Base-by-base conservation (phyloP, 1,140 invertebrate species). In the Drosophila orosa region DNA sequence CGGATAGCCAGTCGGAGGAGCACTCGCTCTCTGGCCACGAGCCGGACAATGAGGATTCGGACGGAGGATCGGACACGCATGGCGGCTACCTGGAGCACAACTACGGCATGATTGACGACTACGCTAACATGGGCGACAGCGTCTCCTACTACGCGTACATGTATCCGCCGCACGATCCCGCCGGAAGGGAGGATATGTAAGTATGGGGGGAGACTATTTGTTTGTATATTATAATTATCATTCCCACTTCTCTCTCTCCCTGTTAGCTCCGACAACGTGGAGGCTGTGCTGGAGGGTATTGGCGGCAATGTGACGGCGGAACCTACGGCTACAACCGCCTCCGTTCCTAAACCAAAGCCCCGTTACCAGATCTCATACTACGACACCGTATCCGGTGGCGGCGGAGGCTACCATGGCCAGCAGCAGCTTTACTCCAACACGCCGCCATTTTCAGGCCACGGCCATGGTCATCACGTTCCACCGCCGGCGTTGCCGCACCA, bases 1-100 rank as follows among this genome's bases (percentile, higher is more conserved):
- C 94, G 24, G 94, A 94, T 63, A 92, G 89, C 52, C 93, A 93
- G 67, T 93, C 93, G 13, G 92, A 92, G 17, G 92, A 92, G 52
- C 93, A 94, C 12, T 94, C 94, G 15, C 87, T 94, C 15, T 93
- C 93, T 12, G 94, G 95, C 0, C 94, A 95, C 92, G 95, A 95
- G 89, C 94, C 95, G 27, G 95, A 95, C 81, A 95, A 95, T 92
- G 94, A 95, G 92, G 94, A 95, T 80, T 95, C 95, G 0, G 95
- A 95, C 91, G 90, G 86, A 1, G 93, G 94, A 68, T 95, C 94
- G 1, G 93, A 95, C 63, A 94, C 94, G 37, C 94, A 94, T 56
- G 94, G 94, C 73, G 94, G 93, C 52, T 95, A 95, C 74, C 91
- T 95, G 75, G 94, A 94, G 57, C 94, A 95, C 68, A 92, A 92